Evolutionary conservation across 1,140 invertebrate genomes (phyloP).

Genomic region (Mesaphorura yosii): DNA sequence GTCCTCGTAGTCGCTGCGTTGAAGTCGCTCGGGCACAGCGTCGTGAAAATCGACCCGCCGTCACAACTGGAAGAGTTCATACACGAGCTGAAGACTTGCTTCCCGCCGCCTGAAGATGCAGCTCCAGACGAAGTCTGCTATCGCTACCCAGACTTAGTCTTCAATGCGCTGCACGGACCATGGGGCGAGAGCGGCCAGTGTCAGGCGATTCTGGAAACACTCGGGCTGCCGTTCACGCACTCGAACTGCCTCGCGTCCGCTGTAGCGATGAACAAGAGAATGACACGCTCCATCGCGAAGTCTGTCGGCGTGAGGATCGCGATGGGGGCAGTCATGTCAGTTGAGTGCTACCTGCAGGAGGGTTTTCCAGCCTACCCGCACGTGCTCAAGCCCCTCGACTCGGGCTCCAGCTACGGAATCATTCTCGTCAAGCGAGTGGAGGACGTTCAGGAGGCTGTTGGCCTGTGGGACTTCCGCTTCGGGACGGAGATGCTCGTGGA

Average conservation of each 20-base stretch:
- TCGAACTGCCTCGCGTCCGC: neutral
- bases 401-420: neutral
- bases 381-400: neutral
- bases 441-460: neutral
- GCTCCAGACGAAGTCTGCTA: no score
- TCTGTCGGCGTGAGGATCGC: neutral
- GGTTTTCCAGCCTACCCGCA: neutral
- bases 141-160: neutral
- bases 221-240: neutral
- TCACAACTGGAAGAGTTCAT: neutral
- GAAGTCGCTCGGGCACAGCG: neutral
- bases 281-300: neutral
- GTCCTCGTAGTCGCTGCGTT: neutral
- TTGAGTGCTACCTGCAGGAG: neutral
- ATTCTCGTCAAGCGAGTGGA: neutral
- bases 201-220: neutral
- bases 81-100: neutral
- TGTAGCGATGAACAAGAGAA: neutral
- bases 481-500: neutral
- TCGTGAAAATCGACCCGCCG: neutral
- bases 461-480: neutral
- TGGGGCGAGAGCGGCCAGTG: neutral
- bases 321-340: neutral
- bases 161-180: neutral
- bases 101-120: no score